phyloP scores from a whole-genome alignment of 2,888 invertebrate species.

The Apamea sordens region DNA sequence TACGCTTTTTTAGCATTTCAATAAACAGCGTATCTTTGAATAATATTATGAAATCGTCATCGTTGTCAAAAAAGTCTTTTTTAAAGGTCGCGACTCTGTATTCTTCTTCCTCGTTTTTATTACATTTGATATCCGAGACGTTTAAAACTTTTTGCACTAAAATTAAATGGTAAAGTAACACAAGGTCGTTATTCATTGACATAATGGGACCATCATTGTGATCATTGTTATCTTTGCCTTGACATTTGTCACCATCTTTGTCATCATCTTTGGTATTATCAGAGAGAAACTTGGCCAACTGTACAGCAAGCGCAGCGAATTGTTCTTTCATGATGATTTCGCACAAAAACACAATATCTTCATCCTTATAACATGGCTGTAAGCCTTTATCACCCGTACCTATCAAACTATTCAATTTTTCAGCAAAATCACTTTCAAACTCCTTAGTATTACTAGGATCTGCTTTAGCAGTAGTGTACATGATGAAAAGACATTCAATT shows the following conservation, averaged over 20 bases:
- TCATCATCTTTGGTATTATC: constrained; percentile 10
- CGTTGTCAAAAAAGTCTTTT: constrained; percentile 34
- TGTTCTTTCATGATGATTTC: constrained; percentile 44
- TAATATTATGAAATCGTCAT: constrained; percentile 34
- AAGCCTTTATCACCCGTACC: constrained; percentile 42
- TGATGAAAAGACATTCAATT: constrained; percentile 48
- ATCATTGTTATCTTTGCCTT: neutral
- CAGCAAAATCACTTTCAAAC: neutral
- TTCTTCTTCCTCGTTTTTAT: constrained; percentile 19
- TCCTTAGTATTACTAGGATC: constrained; percentile 15
- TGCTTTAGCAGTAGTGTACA: constrained; percentile 56
- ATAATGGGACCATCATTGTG: constrained; percentile 8
- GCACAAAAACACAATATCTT: constrained; percentile 38
- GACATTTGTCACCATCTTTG: neutral
- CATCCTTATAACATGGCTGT: constrained; percentile 19
- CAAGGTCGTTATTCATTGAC: constrained; percentile 47
- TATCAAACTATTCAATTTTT: constrained; percentile 41
- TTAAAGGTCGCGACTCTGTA: constrained; percentile 41
- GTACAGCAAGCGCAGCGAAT: constrained; percentile 36
- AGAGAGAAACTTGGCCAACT: constrained; percentile 34
- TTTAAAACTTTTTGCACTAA: constrained; percentile 45
- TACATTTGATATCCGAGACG: constrained; percentile 31
- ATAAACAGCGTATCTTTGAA: constrained; percentile 39
- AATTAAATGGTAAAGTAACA: constrained; percentile 50
- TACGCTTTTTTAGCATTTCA: constrained; percentile 34